Conservation (phyloP, 2,797 vertebrate genomes). For the Syncerus caffer region DNA sequence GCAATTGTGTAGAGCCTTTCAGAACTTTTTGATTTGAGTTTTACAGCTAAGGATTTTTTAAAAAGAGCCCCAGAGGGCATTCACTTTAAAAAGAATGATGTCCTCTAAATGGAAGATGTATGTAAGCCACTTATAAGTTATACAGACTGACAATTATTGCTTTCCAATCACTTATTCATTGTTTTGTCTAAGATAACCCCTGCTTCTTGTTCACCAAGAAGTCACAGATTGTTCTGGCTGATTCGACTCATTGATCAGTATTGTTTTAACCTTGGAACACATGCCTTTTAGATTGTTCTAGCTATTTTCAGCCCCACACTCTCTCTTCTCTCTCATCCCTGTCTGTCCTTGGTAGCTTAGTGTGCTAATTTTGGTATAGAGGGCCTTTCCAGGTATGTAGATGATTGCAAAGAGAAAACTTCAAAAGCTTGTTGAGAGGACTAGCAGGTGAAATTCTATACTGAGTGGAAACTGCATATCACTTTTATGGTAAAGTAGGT, state of each 20-base stretch:
- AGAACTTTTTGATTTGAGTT: not conserved
- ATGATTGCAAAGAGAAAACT: slow-evolving; percentile 57
- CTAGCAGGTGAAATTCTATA: slow-evolving; percentile 52
- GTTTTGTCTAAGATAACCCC: slow-evolving; percentile 34
- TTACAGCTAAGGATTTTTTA: slow-evolving; percentile 15
- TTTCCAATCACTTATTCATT: not conserved
- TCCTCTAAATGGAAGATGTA: not conserved
- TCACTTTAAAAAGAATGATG: not conserved
- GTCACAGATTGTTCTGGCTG: slow-evolving; percentile 13
- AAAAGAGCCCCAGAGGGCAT: not conserved
- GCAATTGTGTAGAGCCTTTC: slow-evolving; percentile 1
- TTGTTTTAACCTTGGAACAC: slow-evolving; percentile 23
- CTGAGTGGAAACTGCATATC: slow-evolving; percentile 33
- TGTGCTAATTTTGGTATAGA: slow-evolving; percentile 66
- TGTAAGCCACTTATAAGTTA: not conserved
- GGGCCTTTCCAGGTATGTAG: slow-evolving; percentile 58
- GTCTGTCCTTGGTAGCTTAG: slow-evolving; percentile 39
- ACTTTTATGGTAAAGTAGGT: slow-evolving; percentile 61
- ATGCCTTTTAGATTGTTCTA: slow-evolving; percentile 45
- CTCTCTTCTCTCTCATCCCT: slow-evolving; percentile 27
- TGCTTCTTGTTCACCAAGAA: slow-evolving; percentile 37
- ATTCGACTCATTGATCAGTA: slow-evolving; percentile 2
- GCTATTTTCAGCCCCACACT: slow-evolving; percentile 44
- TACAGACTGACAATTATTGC: not conserved
- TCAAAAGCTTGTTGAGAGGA: slow-evolving; percentile 54